These are phyloP conservation scores for Heliothis subflexa DNA, from an alignment of 1,140 invertebrate species.

Conservation along the genomic window DNA sequence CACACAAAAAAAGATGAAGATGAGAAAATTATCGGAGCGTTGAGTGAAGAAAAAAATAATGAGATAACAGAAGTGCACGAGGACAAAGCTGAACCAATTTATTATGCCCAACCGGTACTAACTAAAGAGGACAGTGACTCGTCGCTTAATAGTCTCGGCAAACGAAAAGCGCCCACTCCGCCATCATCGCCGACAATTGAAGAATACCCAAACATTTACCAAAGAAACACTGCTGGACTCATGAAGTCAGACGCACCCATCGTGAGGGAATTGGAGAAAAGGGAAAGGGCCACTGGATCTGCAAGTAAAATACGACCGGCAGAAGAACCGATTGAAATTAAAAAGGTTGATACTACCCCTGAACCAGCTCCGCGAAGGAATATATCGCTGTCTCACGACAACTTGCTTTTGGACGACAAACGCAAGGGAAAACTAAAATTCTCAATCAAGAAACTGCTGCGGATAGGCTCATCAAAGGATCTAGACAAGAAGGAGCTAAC, in stretches of 20 bases:
- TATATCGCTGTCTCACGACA: constrained; percentile 91
- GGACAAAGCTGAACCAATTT: constrained; percentile 73
- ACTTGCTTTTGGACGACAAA: constrained; percentile 88
- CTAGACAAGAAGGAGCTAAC: constrained; percentile 86
- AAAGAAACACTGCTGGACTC: constrained; percentile 87
- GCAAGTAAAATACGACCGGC: constrained; percentile 66
- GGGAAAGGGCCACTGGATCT: constrained; percentile 88
- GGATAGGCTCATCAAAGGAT: constrained; percentile 91
- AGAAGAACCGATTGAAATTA: constrained; percentile 68
- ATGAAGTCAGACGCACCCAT: constrained; percentile 89
- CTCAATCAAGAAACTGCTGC: constrained; percentile 93
- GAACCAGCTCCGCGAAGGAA: constrained; percentile 89
- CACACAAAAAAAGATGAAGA: constrained; percentile 76
- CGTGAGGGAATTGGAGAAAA: constrained; percentile 91
- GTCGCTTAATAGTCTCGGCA: constrained; percentile 82
- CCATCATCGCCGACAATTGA: constrained; percentile 86
- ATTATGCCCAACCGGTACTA: constrained; percentile 81
- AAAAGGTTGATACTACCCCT: constrained; percentile 76
- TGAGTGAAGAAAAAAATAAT: constrained; percentile 72
- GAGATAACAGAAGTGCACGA: constrained; percentile 72
- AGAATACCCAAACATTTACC: constrained; percentile 84
- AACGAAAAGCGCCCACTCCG: constrained; percentile 89
- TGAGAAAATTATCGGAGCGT: constrained; percentile 63
- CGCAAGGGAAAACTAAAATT: constrained; percentile 91
- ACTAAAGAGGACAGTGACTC: constrained; percentile 86